Evolutionary conservation across 2,888 invertebrate genomes (phyloP), one percentile per base, ranked within the genome.

Genomic region (Lingula anatina): DNA sequence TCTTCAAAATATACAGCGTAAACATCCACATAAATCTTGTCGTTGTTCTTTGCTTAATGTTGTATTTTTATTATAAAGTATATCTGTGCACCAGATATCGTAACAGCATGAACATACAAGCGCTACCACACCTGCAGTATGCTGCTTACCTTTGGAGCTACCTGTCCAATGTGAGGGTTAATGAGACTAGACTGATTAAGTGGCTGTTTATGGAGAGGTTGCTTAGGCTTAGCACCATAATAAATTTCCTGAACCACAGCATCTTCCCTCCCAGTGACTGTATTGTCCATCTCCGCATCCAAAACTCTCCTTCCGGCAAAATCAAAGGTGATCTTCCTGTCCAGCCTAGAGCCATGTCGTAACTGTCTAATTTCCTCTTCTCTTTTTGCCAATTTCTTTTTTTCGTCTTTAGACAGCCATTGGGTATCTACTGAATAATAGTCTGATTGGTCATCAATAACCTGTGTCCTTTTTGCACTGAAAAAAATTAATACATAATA

Each of bases 361-460:
- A 83, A 81, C 0, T 85, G 84, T 21, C 85, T 81, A 51, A 87
- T 74, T 45, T 85, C 82, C 54, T 84, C 83, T 67, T 88, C 86
- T 49, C 86, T 83, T 51, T 84, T 81, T 42, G 84, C 81, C 47
- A 88, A 75, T 50, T 83, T 82, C 35, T 84, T 83, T 46, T 85
- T 81, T 72, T 92, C 89, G 7, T 79, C 79, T 5, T 84, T 80
- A 37, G 84, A 85, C 21, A 93, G 79, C 92, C 94, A 96, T 24
- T 86, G 86, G 66, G 84, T 85, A 31, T 86, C 83, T n/a, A 69
- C 67, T 3, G 72, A 60, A 64, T 90, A 97, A 76, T 96, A 96
- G 75, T 96, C 96, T 56, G 87, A 85, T 73, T 96, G 92, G 71
- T 96, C 96, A 73, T 97, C 96, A 40, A 89, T 90, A 5, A 93